A percentile compares a stretch with the other conserved stretches of the same genome.
Conservation (phyloP, 1,140 invertebrate genomes). For the Acromyrmex heyeri region DNA sequence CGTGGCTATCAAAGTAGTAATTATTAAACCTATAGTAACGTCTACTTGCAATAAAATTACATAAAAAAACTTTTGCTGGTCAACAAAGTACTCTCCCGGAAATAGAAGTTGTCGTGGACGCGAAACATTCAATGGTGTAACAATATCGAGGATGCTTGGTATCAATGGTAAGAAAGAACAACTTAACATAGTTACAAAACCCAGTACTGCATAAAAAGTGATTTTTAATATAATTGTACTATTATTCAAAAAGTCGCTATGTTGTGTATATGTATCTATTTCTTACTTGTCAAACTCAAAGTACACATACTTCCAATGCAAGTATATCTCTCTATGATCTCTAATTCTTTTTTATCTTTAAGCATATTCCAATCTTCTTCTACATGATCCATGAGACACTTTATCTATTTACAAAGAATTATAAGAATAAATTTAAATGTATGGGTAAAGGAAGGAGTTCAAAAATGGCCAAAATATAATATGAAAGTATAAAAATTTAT, state of each 20-base stretch:
- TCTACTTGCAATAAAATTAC: slow-evolving; percentile 55
- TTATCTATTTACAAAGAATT: slow-evolving; percentile 12
- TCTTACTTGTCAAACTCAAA: slow-evolving; percentile 46
- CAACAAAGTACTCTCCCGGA: slow-evolving; percentile 64
- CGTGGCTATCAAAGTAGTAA: slow-evolving; percentile 67
- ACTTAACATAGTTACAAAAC: not conserved
- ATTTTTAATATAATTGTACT: not conserved
- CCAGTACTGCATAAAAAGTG: slow-evolving; percentile 10
- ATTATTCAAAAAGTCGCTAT: not conserved
- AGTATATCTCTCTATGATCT: slow-evolving; percentile 33
- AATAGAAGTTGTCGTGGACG: slow-evolving; percentile 24
- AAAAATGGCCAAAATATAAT: no score
- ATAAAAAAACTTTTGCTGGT: slow-evolving; percentile 70
- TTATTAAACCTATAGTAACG: slow-evolving; percentile 42
- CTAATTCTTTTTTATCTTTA: slow-evolving; percentile 50
- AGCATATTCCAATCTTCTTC: slow-evolving; percentile 55
- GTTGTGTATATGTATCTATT: not conserved
- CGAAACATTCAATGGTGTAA: slow-evolving; percentile 26
- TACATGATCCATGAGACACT: slow-evolving; percentile 24
- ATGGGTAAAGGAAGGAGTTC: not conserved
- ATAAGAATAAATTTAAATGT: not conserved
- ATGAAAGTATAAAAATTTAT: no score
- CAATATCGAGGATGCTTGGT: slow-evolving; percentile 27
- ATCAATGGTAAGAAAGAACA: not conserved
- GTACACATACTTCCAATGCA: slow-evolving; percentile 37